Conservation (phyloP, 2,888 invertebrate genomes). For the Lacanobia oleracea region DNA sequence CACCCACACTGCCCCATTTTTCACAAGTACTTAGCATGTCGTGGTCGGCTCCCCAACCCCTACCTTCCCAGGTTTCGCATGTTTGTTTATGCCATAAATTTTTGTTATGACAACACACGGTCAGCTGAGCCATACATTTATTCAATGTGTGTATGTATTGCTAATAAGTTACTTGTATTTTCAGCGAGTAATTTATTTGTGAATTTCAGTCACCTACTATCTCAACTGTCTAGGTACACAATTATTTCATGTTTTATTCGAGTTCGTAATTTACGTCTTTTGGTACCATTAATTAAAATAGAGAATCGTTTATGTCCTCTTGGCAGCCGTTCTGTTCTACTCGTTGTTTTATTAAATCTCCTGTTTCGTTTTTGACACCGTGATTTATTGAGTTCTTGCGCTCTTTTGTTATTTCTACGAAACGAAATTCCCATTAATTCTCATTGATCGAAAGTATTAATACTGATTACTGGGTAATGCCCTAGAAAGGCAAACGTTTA, state of each 20-base stretch:
- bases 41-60: conserved; percentile 72
- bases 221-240: conserved; percentile 14
- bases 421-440: conserved; percentile 41
- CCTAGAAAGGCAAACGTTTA: conserved; percentile 3
- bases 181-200: conserved; percentile 15
- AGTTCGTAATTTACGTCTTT: conserved; percentile 60
- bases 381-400: conserved; percentile 65
- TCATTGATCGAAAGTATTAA: conserved; percentile 21
- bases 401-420: conserved; percentile 44
- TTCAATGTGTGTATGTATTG: conserved; percentile 50
- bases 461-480: conserved; percentile 1
- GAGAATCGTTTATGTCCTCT: conserved; percentile 58
- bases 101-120: conserved; percentile 81
- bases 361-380: conserved; percentile 60
- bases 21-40: conserved; percentile 80
- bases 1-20: conserved; percentile 80
- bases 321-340: conserved; percentile 44
- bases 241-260: conserved; percentile 42
- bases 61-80: conserved; percentile 77
- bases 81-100: conserved; percentile 79
- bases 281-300: conserved; percentile 68
- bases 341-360: conserved; percentile 65
- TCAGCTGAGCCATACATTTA: conserved; percentile 77
- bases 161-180: conserved; percentile 27
- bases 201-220: conserved; percentile 24